Evolutionary conservation across 2,797 vertebrate genomes (phyloP).

Genomic region (Otolemur crassicaudatus): DNA sequence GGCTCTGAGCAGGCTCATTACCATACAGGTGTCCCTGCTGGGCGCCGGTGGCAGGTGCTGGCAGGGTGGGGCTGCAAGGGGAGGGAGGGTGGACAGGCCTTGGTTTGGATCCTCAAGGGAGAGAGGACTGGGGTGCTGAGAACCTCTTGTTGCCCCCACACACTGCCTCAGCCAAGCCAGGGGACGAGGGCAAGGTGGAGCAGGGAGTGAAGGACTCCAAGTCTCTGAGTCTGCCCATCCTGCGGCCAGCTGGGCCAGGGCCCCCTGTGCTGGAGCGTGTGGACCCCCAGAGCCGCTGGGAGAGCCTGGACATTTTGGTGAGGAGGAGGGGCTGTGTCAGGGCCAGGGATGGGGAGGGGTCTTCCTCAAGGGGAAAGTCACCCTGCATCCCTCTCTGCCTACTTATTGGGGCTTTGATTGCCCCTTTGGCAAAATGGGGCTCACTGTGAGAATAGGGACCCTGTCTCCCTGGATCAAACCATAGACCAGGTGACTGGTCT

Average conservation of each 20-base stretch:
- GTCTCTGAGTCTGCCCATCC: conserved; percentile 93
- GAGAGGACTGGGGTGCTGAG: not conserved
- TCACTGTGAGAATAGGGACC: not conserved
- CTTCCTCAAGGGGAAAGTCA: not conserved
- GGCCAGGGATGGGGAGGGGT: not conserved
- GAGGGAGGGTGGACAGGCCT: not conserved
- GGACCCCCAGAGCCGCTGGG: conserved; percentile 79
- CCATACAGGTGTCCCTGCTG: conserved; percentile 72
- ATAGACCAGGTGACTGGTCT: not conserved
- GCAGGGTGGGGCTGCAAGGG: not conserved
- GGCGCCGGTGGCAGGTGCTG: not conserved
- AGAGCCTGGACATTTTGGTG: conserved; percentile 86
- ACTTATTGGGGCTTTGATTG: not conserved
- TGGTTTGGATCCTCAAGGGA: not conserved
- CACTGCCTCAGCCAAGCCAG: conserved; percentile 90
- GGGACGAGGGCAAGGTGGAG: conserved; percentile 95
- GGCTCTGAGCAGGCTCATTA: conserved; percentile 53
- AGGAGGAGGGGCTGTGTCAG: conserved; percentile 46
- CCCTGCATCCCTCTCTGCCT: not conserved
- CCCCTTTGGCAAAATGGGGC: not conserved
- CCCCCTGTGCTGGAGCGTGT: conserved; percentile 83
- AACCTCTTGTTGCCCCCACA: not conserved
- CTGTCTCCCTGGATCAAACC: not conserved
- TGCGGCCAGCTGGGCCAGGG: conserved; percentile 90
- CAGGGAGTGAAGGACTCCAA: conserved; percentile 92